phyloP scores from a whole-genome alignment of 1,140 invertebrate species.

The Hypsibius dujardini region DNA sequence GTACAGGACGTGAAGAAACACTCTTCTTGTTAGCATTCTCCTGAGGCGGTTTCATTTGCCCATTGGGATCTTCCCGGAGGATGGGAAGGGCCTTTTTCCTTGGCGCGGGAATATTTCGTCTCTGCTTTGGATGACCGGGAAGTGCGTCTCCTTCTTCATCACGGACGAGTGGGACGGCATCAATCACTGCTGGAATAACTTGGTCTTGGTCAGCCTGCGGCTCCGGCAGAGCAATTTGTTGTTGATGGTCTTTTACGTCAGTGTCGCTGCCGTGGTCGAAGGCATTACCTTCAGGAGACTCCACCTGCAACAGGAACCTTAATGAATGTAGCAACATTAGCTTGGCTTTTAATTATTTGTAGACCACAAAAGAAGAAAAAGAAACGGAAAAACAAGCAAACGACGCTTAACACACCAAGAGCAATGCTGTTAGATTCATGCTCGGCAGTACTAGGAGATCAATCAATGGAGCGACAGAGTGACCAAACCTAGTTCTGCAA shows the following conservation, averaged over 20 bases:
- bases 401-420: not conserved
- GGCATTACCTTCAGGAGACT: slow-evolving; percentile 9
- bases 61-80: not conserved
- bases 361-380: not conserved
- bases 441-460: too few species aligned
- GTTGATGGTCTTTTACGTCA: not conserved
- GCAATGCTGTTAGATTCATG: too few species aligned
- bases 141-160: not conserved
- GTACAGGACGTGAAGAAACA: not conserved
- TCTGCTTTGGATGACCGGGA: not conserved
- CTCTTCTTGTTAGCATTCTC: slow-evolving; percentile 8
- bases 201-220: not conserved
- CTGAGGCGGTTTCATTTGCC: not conserved
- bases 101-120: not conserved
- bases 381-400: not conserved
- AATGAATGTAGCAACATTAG: not conserved
- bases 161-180: not conserved
- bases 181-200: not conserved
- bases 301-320: not conserved
- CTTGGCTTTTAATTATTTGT: not conserved
- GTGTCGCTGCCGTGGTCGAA: not conserved
- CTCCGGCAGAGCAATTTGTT: not conserved
- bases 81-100: not conserved
- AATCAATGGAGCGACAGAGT: too few species aligned
- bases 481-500: too few species aligned